Evolutionary conservation across 2,113 vertebrate species (phyloP).

Genomic region (Rostratula benghalensis): DNA sequence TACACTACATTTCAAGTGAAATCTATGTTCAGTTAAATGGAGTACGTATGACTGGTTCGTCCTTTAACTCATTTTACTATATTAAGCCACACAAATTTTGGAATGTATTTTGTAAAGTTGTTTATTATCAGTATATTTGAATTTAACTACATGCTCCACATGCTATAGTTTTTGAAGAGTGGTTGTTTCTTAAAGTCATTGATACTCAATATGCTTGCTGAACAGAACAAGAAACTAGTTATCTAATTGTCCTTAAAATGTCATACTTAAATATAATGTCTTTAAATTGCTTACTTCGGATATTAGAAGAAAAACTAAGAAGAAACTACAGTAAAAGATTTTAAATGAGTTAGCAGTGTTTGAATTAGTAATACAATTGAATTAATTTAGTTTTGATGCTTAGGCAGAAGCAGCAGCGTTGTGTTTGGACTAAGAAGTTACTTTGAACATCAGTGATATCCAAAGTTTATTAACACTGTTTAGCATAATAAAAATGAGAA

Average conservation of each 20-base stretch:
- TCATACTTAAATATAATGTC: slow-evolving; percentile 64
- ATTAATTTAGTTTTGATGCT: slow-evolving; percentile 62
- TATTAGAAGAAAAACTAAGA: slow-evolving; percentile 35
- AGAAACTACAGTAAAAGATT: background rate
- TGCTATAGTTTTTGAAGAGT: no score
- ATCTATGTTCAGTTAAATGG: no score
- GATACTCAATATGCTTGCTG: no score
- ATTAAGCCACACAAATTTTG: no score
- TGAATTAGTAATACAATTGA: slow-evolving; percentile 36
- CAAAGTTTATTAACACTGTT: background rate
- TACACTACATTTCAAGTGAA: no score
- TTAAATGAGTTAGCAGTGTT: slow-evolving; percentile 19
- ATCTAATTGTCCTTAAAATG: slow-evolving; percentile 59
- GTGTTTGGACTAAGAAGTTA: slow-evolving; percentile 62
- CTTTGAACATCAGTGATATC: background rate
- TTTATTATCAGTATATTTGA: no score
- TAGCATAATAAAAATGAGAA: background rate
- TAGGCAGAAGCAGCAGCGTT: slow-evolving; percentile 61
- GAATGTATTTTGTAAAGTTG: no score
- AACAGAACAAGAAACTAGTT: no score
- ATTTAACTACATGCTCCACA: no score
- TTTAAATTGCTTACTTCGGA: slow-evolving; percentile 66
- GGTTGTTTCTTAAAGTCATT: no score
- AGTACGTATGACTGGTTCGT: no score
- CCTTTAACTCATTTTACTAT: no score